phyloP scores from a whole-genome alignment of 2,888 invertebrate species.

The Lepeophtheirus nordmannii region DNA sequence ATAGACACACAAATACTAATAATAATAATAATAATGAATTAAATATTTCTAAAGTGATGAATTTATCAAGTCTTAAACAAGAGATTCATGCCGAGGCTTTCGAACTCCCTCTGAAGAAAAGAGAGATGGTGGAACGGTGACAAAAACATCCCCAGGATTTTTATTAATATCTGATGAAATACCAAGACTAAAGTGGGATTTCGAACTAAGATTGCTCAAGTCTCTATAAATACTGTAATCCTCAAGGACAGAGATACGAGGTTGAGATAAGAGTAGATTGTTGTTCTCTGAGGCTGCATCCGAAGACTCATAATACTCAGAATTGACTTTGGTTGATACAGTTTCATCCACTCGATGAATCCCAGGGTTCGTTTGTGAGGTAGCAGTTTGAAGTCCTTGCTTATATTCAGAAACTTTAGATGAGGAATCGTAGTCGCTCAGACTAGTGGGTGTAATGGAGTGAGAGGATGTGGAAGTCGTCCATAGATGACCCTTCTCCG shows the following conservation, averaged over 20 bases:
- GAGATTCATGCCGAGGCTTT: constrained; percentile 9
- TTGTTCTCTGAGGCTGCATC: background rate
- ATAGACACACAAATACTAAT: background rate
- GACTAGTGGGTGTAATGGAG: constrained; percentile 4
- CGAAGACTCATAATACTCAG: constrained; percentile 10
- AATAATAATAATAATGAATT: background rate
- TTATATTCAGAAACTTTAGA: background rate
- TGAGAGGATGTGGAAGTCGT: background rate
- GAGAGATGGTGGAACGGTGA: too few relatives aligned
- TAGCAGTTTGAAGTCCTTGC: constrained; percentile 14
- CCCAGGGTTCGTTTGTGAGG: constrained; percentile 11
- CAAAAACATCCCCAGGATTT: constrained; percentile 7
- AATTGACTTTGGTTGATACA: background rate
- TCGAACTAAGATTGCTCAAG: constrained; percentile 10
- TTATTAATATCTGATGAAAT: background rate
- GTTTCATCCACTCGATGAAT: constrained; percentile 10
- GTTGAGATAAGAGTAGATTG: background rate
- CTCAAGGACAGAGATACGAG: constrained; percentile 20
- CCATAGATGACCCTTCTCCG: constrained; percentile 6
- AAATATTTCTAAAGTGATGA: background rate
- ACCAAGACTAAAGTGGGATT: background rate
- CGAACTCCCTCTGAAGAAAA: background rate
- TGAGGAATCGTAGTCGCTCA: background rate
- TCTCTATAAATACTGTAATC: constrained; percentile 24
- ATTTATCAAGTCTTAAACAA: constrained; percentile 11